Conservation (phyloP, 2,113 vertebrate genomes). For the Nyctibius bracteatus region DNA sequence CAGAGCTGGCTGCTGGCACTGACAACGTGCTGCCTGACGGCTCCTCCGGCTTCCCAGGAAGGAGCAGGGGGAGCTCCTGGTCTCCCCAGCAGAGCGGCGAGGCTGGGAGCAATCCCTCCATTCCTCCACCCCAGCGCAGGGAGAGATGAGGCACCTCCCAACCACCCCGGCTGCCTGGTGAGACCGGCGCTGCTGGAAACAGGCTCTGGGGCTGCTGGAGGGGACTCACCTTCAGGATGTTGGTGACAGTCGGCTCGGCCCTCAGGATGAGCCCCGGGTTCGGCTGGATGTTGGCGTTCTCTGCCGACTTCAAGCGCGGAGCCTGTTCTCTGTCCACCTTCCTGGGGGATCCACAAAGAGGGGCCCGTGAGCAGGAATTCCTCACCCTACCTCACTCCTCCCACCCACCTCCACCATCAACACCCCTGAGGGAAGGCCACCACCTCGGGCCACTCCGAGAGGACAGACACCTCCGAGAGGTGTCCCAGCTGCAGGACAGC, state of each 20-base stretch:
- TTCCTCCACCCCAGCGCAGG: neutral
- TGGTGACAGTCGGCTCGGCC: slow-evolving; percentile 96
- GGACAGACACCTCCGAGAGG: neutral
- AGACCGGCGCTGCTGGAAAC: neutral
- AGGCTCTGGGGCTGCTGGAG: neutral
- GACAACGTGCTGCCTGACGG: neutral
- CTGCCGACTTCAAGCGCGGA: slow-evolving; percentile 86
- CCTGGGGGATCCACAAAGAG: slow-evolving; percentile 49
- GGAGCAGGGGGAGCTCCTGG: neutral
- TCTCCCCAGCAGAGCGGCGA: neutral
- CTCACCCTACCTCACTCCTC: neutral
- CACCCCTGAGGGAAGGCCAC: neutral
- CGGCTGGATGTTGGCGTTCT: slow-evolving; percentile 96
- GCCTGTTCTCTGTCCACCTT: slow-evolving; percentile 86
- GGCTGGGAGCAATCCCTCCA: neutral
- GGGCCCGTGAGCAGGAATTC: neutral
- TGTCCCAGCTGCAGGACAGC: neutral
- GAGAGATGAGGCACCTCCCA: neutral
- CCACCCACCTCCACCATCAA: neutral
- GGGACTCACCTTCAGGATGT: slow-evolving; percentile 89
- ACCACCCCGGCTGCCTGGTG: neutral
- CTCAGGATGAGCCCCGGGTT: slow-evolving; percentile 94
- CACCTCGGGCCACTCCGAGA: neutral
- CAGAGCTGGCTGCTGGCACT: neutral
- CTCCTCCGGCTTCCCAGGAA: neutral